Evolutionary conservation across 2,888 invertebrate genomes (phyloP), one percentile per base, ranked within the genome.

Genomic region (Caenorhabditis sp.): DNA sequence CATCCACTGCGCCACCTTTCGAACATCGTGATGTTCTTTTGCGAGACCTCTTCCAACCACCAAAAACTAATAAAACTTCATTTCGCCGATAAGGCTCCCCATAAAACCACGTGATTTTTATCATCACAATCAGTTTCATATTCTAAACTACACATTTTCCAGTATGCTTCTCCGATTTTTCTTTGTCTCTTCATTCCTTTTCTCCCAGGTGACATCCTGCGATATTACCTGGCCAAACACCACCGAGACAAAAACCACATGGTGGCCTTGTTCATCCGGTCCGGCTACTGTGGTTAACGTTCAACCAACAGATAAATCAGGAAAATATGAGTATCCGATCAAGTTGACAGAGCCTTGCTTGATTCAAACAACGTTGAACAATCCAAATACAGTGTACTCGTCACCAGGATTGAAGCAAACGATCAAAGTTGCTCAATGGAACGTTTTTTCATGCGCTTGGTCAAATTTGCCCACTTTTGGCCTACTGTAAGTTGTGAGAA

Each of bases 311-410:
- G 70, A 70, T 53, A 65, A 70, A 26, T 57, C 49, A 60, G 77
- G 79, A 53, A 63, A 64, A n/a, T 70, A 69, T 63, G 77, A 80
- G 50, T 78, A 80, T 36, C 78, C 80, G 49, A 75, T 80, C 52
- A 66, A 73, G 31, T 66, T 80, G 27, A 76, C 63, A 38, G 54
- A 71, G 57, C 76, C 78, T 1, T 67, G 78, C 2, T 54, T 78
- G 43, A 73, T 80, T 62, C 63, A 66, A 31, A 76, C 76, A 20
- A 67, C 77, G 10, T 64, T 71, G 62, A 67, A 74, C 63, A 67
- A 80, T 38, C 70, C 71, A 38, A 59, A 27, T 7, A 59, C 76
- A 23, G 66, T 61, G 12, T 80, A 78, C 59, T 25, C 36, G 14
- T 49, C 67, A n/a, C 78, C 78, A 10, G 67, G 61, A 50, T 61